phyloP scores from a whole-genome alignment of 2,113 vertebrate species.

The Prionailurus viverrinus region DNA sequence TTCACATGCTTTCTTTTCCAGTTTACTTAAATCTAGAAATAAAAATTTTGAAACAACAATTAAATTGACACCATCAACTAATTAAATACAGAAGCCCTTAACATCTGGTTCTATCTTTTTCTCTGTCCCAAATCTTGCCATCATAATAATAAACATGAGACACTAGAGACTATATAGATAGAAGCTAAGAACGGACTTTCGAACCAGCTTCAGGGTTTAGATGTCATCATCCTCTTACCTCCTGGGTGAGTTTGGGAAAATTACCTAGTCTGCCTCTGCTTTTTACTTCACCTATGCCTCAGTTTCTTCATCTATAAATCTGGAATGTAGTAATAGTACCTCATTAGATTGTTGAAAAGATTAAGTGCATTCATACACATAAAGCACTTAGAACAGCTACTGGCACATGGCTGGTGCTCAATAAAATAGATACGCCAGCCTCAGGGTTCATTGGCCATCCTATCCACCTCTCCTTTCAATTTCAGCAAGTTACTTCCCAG shows the following conservation, averaged over 20 bases:
- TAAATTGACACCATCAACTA: background rate
- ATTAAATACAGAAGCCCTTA: background rate
- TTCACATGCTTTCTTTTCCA: background rate
- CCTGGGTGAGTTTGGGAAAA: background rate
- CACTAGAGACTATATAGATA: background rate
- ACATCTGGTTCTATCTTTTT: background rate
- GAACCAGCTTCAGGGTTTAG: background rate
- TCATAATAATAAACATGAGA: background rate
- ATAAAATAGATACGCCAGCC: background rate
- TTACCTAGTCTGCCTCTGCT: background rate
- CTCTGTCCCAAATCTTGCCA: background rate
- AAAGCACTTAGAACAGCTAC: background rate
- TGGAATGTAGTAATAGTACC: background rate
- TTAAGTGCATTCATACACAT: background rate
- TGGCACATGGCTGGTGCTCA: background rate
- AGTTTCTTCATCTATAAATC: background rate
- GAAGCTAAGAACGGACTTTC: background rate
- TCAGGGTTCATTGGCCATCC: background rate
- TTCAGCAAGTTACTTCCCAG: background rate
- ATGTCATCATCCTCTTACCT: background rate
- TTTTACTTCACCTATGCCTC: background rate
- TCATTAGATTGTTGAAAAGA: background rate
- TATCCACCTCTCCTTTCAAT: background rate
- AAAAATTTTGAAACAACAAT: background rate
- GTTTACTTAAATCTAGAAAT: background rate